Base-by-base conservation (phyloP, 2,797 vertebrate species). In the Coendou prehensilis region DNA sequence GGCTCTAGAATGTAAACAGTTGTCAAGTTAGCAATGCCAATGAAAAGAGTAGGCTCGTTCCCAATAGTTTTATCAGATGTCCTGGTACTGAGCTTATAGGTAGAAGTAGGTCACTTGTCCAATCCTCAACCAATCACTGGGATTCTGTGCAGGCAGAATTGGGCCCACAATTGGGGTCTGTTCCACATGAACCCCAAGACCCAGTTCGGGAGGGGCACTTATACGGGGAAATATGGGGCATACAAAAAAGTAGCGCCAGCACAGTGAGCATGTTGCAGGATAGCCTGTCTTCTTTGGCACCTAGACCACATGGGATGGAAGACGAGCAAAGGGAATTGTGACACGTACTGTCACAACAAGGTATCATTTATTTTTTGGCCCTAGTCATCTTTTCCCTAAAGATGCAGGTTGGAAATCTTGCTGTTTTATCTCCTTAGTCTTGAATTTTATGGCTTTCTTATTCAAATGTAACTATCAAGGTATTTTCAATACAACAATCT, bases 381-480 rank as follows among this genome's bases (percentile, higher is more conserved):
- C 23, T 26, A n/a, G 13, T 84, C 67, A 33, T 89, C n/a, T 88
- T 96, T 92, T 91, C 54, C 41, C 47, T 57, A 26, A 64, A 93
- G 52, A 69, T 80, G 26, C 26, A 89, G 22, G 20, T 63, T 59
- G 75, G 86, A 59, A 85, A 86, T 92, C 14, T 79, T 90, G 87
- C n/a, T 61, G 71, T 80, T 81, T 81, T 59, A 26, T 61, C 23
- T 69, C 86, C 18, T 86, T 90, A 14, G 9, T 59, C 79, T 87
- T 96, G 52, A 73, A n/a, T 61, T 92, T 54, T 71, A 57, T 15
- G 23, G 26, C 47, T 87, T 76, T 91, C 87, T 89, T 79, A 41
- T 30, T 93, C 17, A 50, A 6, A 93, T 89, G 37, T 81, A 75
- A 89, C 87, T 28, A 52, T 33, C 15, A 6, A 10, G 57, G 33